These are phyloP conservation scores for Drosophila persimilis DNA, from an alignment of 1,140 invertebrate genomes.

Conservation along the genomic window DNA sequence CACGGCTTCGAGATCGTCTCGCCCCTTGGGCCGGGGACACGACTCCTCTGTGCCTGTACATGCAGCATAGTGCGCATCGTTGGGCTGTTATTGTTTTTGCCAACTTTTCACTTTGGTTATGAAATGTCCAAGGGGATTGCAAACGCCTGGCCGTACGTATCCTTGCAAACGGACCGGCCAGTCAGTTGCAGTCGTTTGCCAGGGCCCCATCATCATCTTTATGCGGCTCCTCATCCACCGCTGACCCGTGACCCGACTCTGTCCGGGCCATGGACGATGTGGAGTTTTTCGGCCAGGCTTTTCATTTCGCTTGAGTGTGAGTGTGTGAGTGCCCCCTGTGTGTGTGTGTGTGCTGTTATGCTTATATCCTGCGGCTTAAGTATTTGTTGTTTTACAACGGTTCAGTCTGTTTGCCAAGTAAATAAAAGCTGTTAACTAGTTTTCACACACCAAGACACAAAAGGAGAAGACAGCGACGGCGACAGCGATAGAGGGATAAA, in stretches of 20 bases:
- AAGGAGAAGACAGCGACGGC: not conserved
- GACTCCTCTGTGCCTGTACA: conserved; percentile 3
- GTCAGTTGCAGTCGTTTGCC: conserved; percentile 43
- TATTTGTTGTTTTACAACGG: conserved; percentile 65
- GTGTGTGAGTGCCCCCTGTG: not conserved
- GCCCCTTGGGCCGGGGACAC: conserved; percentile 10
- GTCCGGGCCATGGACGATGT: conserved; percentile 31
- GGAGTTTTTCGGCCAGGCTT: conserved; percentile 30
- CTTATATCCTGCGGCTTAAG: conserved; percentile 66
- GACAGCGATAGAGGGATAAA: no score
- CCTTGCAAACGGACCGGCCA: not conserved
- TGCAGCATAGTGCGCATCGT: conserved; percentile 1
- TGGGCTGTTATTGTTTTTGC: conserved; percentile 46
- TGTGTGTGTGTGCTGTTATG: conserved; percentile 28
- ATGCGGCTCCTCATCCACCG: not conserved
- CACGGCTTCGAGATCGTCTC: conserved; percentile 1
- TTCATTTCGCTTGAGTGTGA: conserved; percentile 11
- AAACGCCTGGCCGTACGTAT: not conserved
- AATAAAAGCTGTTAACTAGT: conserved; percentile 76
- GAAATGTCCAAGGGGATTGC: conserved; percentile 38
- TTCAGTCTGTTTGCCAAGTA: conserved; percentile 68
- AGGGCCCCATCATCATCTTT: not conserved
- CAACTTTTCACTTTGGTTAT: conserved; percentile 57
- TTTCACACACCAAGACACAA: conserved; percentile 46
- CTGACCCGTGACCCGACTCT: conserved; percentile 18